Evolutionary conservation across 2,888 invertebrate genomes (phyloP).

Genomic region (Hemistola chrysoprasaria): DNA sequence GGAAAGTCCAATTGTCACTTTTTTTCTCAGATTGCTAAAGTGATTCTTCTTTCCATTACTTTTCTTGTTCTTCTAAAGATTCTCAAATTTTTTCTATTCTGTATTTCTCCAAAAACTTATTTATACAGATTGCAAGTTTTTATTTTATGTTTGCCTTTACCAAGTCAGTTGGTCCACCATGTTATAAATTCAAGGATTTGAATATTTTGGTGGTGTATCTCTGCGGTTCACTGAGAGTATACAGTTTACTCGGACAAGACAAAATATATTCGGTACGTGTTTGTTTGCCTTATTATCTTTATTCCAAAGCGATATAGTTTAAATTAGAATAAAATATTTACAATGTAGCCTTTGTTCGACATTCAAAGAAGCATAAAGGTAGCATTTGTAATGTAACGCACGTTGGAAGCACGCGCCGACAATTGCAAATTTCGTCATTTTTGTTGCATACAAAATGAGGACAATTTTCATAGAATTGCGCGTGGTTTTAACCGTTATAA

Average conservation of each 20-base stretch:
- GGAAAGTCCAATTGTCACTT: slow-evolving; percentile 8
- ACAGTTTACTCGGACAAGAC: too few relatives aligned
- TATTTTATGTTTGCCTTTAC: too few relatives aligned
- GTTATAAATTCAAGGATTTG: too few relatives aligned
- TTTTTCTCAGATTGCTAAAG: not conserved
- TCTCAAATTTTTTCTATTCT: too few relatives aligned
- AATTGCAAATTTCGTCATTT: slow-evolving; percentile 25
- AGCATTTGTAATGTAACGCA: slow-evolving; percentile 22
- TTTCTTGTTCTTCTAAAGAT: too few relatives aligned
- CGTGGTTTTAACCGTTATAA: slow-evolving; percentile 3
- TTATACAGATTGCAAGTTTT: too few relatives aligned
- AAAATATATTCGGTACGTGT: too few relatives aligned
- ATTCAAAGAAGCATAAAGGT: slow-evolving; percentile 13
- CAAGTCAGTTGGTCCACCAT: too few relatives aligned
- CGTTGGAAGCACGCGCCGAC: slow-evolving; percentile 23
- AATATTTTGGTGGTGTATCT: too few relatives aligned
- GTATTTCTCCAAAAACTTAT: too few relatives aligned
- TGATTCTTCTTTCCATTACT: too few relatives aligned
- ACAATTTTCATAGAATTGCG: slow-evolving; percentile 9
- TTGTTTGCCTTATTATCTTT: not conserved
- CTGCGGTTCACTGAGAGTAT: too few relatives aligned
- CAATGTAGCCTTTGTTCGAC: not conserved
- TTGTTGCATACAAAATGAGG: slow-evolving; percentile 23
- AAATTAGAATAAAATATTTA: not conserved
- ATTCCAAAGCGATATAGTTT: not conserved